These are phyloP conservation scores for Calidris pygmaea DNA, from an alignment of 2,113 vertebrate genomes.

Conservation along the genomic window DNA sequence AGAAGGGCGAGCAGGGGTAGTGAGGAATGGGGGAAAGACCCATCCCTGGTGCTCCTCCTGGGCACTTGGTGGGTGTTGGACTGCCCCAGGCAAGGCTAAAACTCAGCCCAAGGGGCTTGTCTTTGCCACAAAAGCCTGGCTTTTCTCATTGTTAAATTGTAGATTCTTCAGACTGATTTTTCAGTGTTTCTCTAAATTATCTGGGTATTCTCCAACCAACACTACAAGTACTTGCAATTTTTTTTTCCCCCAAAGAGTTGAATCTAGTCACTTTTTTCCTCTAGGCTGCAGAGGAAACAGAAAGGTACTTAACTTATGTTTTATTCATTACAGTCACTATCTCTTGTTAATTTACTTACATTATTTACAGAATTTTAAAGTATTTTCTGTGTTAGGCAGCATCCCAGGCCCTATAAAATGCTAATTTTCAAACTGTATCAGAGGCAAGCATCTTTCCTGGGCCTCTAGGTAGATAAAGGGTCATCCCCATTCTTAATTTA, in stretches of 20 bases:
- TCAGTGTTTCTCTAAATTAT: background rate
- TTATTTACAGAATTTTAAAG: conserved; percentile 74
- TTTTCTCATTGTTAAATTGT: background rate
- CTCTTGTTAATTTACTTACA: conserved; percentile 72
- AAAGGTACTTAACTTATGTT: conserved; percentile 65
- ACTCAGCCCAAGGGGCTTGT: background rate
- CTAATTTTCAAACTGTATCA: conserved; percentile 59
- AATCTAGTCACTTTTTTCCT: conserved; percentile 48
- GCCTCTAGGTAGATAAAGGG: conserved; percentile 50
- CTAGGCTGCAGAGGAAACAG: conserved; percentile 13
- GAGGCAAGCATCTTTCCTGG: conserved; percentile 55
- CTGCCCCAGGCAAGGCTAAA: background rate
- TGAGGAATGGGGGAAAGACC: background rate
- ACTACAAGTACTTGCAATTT: background rate
- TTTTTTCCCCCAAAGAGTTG: background rate
- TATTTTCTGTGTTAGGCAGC: conserved; percentile 61
- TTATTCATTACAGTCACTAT: conserved; percentile 65
- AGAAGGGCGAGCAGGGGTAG: too few species aligned
- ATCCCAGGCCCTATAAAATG: conserved; percentile 60
- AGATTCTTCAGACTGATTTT: background rate
- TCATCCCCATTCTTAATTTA: conserved; percentile 55
- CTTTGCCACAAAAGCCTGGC: background rate
- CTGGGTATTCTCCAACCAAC: background rate
- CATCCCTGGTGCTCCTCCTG: background rate
- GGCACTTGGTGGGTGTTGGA: background rate